These are phyloP conservation scores for Chymomyza procnemis DNA, from an alignment of 2,888 invertebrate species.

Conservation along the genomic window DNA sequence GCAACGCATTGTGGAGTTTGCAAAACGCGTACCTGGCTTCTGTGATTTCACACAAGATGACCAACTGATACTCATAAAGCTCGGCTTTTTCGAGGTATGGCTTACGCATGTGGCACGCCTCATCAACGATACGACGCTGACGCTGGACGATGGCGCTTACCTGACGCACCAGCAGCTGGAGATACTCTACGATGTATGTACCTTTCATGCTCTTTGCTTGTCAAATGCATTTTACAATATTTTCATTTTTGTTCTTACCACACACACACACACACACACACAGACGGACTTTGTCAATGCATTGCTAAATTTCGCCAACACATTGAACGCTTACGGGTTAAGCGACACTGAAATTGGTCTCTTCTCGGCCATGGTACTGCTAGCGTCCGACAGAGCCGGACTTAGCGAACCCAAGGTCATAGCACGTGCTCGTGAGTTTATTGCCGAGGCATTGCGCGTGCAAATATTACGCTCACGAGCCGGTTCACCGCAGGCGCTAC, in stretches of 20 bases:
- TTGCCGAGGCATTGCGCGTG: slow-evolving; percentile 92
- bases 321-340: slow-evolving; percentile 86
- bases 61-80: slow-evolving; percentile 96
- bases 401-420: slow-evolving; percentile 89
- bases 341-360: slow-evolving; percentile 94
- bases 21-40: slow-evolving; percentile 96
- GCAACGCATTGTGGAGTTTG: slow-evolving; percentile 96
- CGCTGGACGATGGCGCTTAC: slow-evolving; percentile 93
- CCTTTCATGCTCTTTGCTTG: too few species aligned
- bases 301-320: slow-evolving; percentile 89
- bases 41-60: slow-evolving; percentile 94
- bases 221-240: background rate
- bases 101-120: slow-evolving; percentile 90
- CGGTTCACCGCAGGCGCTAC: slow-evolving; percentile 78
- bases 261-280: background rate
- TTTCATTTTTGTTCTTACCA: slow-evolving; percentile 60
- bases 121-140: slow-evolving; percentile 87
- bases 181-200: slow-evolving; percentile 90
- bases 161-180: slow-evolving; percentile 91
- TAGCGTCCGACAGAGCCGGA: slow-evolving; percentile 88
- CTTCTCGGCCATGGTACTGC: slow-evolving; percentile 90
- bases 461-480: slow-evolving; percentile 81
- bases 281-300: slow-evolving; percentile 90
- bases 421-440: slow-evolving; percentile 87
- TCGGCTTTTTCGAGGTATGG: slow-evolving; percentile 98